Evolutionary conservation across 1,140 invertebrate species (phyloP).

Genomic region (Orius laevigatus): DNA sequence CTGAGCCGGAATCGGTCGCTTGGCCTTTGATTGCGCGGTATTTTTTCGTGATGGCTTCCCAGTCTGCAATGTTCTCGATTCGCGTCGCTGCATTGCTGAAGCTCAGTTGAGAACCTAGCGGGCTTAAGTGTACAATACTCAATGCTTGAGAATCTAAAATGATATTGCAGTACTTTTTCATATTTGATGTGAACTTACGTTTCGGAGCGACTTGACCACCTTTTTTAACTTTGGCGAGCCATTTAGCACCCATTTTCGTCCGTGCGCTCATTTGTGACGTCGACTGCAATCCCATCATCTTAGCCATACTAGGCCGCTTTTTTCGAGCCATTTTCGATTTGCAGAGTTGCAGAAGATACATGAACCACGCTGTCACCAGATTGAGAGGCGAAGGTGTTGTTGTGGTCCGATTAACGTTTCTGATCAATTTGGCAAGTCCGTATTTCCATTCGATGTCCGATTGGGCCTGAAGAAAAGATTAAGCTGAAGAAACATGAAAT

Average conservation of each 20-base stretch:
- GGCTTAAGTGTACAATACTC: conserved; percentile 58
- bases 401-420: conserved; percentile 96
- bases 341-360: conserved; percentile 63
- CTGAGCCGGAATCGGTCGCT: conserved; percentile 30
- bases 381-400: conserved; percentile 95
- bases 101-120: conserved; percentile 64
- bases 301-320: conserved; percentile 61
- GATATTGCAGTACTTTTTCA: too few relatives aligned
- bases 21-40: conserved; percentile 65
- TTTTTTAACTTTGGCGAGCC: conserved; percentile 69
- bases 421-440: conserved; percentile 91
- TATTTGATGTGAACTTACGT: too few relatives aligned
- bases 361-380: conserved; percentile 82
- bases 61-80: conserved; percentile 82
- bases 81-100: conserved; percentile 49
- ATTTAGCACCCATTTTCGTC: conserved; percentile 67
- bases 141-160: conserved; percentile 50
- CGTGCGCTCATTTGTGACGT: conserved; percentile 52
- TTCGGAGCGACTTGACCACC: conserved; percentile 60
- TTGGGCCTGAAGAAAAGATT: conserved; percentile 52
- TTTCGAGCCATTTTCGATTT: conserved; percentile 56
- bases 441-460: conserved; percentile 99
- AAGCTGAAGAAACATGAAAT: too few relatives aligned
- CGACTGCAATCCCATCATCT: conserved; percentile 51
- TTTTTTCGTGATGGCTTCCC: conserved; percentile 75